A percentile compares a stretch with the other conserved stretches of the same genome.
Conservation (phyloP, 2,113 vertebrate species). For the Rallus limicola region DNA sequence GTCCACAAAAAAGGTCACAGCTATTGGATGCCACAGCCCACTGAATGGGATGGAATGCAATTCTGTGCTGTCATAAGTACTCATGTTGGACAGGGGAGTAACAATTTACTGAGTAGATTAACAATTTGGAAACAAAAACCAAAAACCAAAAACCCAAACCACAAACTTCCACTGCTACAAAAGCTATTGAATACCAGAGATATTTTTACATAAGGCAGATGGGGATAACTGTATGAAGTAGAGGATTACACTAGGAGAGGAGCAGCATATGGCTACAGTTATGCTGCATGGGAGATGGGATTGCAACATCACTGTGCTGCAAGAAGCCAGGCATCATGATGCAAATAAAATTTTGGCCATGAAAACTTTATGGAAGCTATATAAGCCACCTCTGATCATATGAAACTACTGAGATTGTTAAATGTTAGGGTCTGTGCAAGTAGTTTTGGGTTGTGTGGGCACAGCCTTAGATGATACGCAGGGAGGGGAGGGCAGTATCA, state of each 20-base stretch:
- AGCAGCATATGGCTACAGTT: not conserved
- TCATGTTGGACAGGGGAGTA: not conserved
- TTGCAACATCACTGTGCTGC: not conserved
- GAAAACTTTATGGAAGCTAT: not conserved
- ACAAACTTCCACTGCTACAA: not conserved
- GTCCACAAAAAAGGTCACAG: constrained; percentile 22
- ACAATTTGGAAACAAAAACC: not conserved
- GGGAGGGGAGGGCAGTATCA: not conserved
- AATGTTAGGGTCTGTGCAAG: not conserved
- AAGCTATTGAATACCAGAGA: not conserved
- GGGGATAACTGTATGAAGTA: not conserved
- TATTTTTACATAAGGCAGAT: not conserved
- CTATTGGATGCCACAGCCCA: not conserved
- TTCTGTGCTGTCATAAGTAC: not conserved
- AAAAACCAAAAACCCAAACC: no score
- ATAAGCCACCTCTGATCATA: not conserved
- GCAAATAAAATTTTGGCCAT: not conserved
- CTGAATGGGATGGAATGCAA: constrained; percentile 6
- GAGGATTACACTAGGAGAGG: not conserved
- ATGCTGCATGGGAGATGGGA: not conserved
- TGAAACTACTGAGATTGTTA: not conserved
- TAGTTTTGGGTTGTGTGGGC: not conserved
- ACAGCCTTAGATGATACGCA: not conserved
- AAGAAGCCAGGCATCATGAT: not conserved
- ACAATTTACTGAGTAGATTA: not conserved